Percentiles rank a stretch among this genome's conserved stretches.
Conservation (phyloP, 2,113 vertebrate genomes). For the Nettapus auritus region DNA sequence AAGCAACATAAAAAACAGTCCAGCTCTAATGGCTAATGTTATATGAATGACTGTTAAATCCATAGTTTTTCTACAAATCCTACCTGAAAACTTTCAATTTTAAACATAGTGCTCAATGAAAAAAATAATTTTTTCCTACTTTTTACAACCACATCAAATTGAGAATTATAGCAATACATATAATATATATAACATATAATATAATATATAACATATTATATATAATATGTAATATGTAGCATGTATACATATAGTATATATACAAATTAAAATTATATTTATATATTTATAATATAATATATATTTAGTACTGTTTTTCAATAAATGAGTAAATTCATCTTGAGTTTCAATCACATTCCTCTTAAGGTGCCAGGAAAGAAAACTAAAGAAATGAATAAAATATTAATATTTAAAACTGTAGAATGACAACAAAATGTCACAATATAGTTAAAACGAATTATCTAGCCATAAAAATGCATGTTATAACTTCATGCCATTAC, state of each 20-base stretch:
- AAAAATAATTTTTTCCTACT: not conserved
- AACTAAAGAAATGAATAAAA: not conserved
- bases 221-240: no score
- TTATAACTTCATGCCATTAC: not conserved
- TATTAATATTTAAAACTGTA: not conserved
- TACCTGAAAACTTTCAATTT: not conserved
- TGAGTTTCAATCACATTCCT: not conserved
- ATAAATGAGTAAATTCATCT: not conserved
- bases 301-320: not conserved
- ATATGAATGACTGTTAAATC: not conserved
- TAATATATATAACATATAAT: no score
- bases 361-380: not conserved
- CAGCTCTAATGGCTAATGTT: not conserved
- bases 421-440: accelerated
- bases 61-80: not conserved
- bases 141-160: not conserved
- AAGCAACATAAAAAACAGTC: not conserved
- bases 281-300: no score
- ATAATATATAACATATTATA: no score
- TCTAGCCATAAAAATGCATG: not conserved
- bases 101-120: not conserved
- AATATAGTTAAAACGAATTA: not conserved
- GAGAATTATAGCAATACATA: not conserved
- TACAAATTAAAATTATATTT: no score
- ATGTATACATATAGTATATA: no score